Percentiles rank a stretch among this genome's conserved stretches.
phyloP scores from a whole-genome alignment of 2,113 vertebrate species.

The Progne subis region DNA sequence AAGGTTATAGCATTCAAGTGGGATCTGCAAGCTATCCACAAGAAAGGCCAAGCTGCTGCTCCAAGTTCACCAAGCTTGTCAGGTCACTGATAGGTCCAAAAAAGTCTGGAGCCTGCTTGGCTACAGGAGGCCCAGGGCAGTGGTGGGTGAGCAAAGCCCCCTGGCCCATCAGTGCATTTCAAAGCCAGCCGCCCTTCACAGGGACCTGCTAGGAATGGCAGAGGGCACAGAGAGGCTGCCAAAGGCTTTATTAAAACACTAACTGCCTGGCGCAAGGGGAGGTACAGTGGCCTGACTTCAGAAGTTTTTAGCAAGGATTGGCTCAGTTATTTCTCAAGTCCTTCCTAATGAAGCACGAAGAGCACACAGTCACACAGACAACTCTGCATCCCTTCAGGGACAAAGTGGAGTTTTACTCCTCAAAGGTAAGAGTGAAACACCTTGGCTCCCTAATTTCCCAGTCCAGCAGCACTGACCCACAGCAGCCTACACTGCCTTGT shows the following conservation, averaged over 20 bases:
- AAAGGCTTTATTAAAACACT: neutral
- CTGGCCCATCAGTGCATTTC: neutral
- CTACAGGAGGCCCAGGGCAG: neutral
- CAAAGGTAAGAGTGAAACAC: neutral
- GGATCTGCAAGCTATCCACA: neutral
- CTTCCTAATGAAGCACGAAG: neutral
- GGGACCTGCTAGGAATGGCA: neutral
- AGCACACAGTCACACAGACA: neutral
- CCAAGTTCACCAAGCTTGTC: neutral
- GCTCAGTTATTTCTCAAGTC: neutral
- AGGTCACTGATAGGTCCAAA: neutral
- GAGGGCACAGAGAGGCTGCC: neutral
- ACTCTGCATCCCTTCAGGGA: neutral
- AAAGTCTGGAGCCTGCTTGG: neutral
- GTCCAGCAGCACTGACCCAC: neutral
- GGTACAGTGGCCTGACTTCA: neutral
- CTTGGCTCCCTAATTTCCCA: neutral
- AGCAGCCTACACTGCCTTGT: neutral
- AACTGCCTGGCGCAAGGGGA: rapidly evolving
- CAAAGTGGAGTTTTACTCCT: neutral
- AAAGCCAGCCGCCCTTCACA: neutral
- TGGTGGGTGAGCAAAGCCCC: neutral
- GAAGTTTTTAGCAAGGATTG: neutral
- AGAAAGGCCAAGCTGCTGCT: neutral
- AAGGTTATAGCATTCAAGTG: neutral